Evolutionary conservation across 2,888 invertebrate genomes (phyloP), one percentile per base, ranked within the genome.

Genomic region (Ypsolopha scabrella): DNA sequence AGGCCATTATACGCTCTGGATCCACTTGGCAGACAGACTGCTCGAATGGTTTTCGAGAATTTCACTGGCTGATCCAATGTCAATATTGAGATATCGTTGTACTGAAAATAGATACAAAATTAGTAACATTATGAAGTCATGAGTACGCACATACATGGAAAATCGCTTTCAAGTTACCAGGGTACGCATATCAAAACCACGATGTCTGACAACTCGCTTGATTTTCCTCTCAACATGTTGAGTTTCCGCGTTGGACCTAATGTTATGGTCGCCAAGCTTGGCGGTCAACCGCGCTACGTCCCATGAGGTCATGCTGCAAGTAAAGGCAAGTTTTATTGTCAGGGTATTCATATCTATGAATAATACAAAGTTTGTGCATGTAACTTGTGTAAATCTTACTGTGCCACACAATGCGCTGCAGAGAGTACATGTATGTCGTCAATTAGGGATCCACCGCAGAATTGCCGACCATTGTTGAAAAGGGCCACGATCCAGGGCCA

Each of bases 401-500:
- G 93, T 36, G 94, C 94, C 34, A 96, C 94, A 71, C 96, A 96
- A 79, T 96, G 95, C 1, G 96, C 95, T 2, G 95, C 95, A 1
- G 95, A 93, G 10, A 96, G 80, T 48, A 96, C 91, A 66, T 95
- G 95, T 50, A 72, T 78, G 57, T 90, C 89, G 63, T 95, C 94
- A 56, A 96, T 93, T 45, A 96, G 83, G 0, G 95, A 94, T 8
- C 95, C 96, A 1, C 95, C 96, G 69, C 96, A 96, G 76, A 96
- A 95, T 72, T 96, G 95, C 37, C 94, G 88, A 11, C 94, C 94
- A 6, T 89, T 90, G 69, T 94, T 94, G 72, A 96, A 94, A 38
- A 96, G 81, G 1, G 92, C 95, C 1, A 92, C 94, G 36, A 93
- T 91, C 94, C 94, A 92, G 6, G 95, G 95, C 91, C 94, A 96